Evolutionary conservation across 2,888 invertebrate species (phyloP).

Genomic region (Ormyrus labotus): DNA sequence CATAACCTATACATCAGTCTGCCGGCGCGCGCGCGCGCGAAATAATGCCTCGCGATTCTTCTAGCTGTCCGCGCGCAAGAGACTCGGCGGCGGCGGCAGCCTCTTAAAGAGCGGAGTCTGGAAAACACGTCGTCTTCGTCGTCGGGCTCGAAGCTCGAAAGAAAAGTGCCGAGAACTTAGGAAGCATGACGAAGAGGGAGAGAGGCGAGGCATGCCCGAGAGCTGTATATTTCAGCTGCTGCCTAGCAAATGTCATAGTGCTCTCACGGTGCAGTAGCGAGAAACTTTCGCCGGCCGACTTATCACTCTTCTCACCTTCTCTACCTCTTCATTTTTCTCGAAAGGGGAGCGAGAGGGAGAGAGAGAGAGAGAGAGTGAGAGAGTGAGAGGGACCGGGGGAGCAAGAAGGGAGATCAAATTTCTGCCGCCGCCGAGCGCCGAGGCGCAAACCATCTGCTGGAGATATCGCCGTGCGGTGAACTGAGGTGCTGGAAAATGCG

Average conservation of each 20-base stretch:
- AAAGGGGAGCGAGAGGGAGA: neutral
- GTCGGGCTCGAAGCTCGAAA: neutral
- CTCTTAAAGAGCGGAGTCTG: neutral
- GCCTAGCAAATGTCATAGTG: constrained; percentile 11
- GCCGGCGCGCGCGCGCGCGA: neutral
- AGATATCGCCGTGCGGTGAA: constrained; percentile 12
- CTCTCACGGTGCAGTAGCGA: neutral
- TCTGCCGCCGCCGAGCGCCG: constrained; percentile 27
- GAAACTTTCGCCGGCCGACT: constrained; percentile 37
- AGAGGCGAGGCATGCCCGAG: neutral
- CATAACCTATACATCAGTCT: too few relatives aligned
- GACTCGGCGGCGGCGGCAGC: too few relatives aligned
- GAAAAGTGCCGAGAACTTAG: constrained; percentile 19
- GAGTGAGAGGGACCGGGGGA: neutral
- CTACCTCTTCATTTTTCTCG: too few relatives aligned
- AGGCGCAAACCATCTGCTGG: constrained; percentile 15
- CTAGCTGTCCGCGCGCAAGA: constrained; percentile 7
- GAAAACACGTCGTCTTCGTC: neutral
- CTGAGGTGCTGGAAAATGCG: constrained; percentile 65
- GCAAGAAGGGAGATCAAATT: constrained; percentile 28
- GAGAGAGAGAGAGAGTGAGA: neutral
- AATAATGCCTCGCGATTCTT: constrained; percentile 37
- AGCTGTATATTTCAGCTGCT: constrained; percentile 29
- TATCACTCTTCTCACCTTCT: constrained; percentile 24
- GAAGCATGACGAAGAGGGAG: constrained; percentile 14